A percentile compares a stretch with the other conserved stretches of the same genome.
Evolutionary conservation across 2,113 vertebrate species (phyloP).

Genomic region (Xiphorhynchus elegans): DNA sequence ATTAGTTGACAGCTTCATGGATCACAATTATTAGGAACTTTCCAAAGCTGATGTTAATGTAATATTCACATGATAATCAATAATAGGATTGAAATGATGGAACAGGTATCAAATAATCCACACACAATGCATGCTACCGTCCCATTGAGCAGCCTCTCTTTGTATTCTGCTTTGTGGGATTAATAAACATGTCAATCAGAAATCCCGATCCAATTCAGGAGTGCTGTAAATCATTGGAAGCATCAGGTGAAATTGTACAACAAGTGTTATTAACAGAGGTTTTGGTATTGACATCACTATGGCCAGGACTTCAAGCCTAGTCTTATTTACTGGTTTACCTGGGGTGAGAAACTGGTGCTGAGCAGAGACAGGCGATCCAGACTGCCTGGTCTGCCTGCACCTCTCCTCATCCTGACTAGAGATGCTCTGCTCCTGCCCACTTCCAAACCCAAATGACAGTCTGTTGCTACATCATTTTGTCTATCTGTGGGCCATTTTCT

Average conservation of each 20-base stretch:
- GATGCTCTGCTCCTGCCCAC: neutral
- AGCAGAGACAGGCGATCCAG: neutral
- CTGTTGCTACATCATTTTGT: neutral
- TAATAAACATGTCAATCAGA: neutral
- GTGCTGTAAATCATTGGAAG: neutral
- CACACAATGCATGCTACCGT: neutral
- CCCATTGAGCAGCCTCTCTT: neutral
- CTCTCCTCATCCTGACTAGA: neutral
- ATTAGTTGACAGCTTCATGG: neutral
- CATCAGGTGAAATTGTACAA: neutral
- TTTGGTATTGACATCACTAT: neutral
- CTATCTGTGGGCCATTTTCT: neutral
- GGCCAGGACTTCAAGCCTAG: neutral
- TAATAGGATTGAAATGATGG: neutral
- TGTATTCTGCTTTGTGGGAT: neutral
- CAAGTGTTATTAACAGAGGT: neutral
- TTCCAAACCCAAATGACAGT: neutral
- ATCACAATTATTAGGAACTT: neutral
- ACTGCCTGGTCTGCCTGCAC: neutral
- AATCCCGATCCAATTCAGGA: neutral
- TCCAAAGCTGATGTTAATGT: neutral
- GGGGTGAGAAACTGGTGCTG: neutral
- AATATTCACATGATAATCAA: neutral
- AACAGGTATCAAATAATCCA: neutral
- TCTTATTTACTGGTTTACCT: neutral